Evolutionary conservation across 2,113 vertebrate species (phyloP).

Genomic region (Corynorhinus townsendii): DNA sequence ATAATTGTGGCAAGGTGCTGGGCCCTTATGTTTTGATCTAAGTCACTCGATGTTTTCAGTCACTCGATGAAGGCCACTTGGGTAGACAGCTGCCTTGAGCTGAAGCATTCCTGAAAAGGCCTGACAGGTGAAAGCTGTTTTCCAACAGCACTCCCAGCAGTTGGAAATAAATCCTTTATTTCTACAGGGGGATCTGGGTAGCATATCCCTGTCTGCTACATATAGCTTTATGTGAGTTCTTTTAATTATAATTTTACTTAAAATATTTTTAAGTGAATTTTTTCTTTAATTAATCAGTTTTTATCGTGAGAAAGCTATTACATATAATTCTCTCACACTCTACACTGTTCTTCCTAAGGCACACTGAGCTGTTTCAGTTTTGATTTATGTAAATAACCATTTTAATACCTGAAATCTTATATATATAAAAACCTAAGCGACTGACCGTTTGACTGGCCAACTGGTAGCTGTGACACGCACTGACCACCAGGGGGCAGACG

Average conservation of each 20-base stretch:
- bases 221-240: background rate
- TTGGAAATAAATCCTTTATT: constrained; percentile 1
- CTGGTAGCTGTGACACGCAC: too few relatives aligned
- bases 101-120: constrained; percentile 26
- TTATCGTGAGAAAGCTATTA: background rate
- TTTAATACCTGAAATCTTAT: background rate
- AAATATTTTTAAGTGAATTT: background rate
- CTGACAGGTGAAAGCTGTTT: constrained; percentile 50
- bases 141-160: background rate
- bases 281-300: background rate
- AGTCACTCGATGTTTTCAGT: too few relatives aligned
- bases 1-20: background rate
- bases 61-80: background rate
- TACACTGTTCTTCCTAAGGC: background rate
- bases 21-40: background rate
- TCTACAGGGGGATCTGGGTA: background rate
- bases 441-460: too few relatives aligned
- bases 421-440: too few relatives aligned
- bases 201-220: background rate
- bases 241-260: background rate
- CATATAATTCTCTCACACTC: background rate
- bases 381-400: constrained; percentile 4
- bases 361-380: background rate
- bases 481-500: too few relatives aligned
- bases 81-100: background rate